Evolutionary conservation across 2,888 invertebrate genomes (phyloP).

Genomic region (Nemapogon koenigi): DNA sequence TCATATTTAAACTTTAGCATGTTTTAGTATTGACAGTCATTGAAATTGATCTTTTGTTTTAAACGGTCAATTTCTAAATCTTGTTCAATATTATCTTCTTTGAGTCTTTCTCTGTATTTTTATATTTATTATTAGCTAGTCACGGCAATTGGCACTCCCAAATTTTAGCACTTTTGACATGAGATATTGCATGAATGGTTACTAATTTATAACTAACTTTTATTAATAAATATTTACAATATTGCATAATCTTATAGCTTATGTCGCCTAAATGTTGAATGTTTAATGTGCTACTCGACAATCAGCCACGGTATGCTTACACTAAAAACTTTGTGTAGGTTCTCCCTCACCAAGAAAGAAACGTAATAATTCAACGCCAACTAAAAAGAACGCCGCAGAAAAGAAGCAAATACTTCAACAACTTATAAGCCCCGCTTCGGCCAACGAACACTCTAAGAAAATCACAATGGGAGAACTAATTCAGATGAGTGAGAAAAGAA

Average conservation of each 20-base stretch:
- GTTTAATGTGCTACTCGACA: constrained; percentile 3
- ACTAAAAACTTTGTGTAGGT: constrained; percentile 46
- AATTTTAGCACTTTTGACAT: too few species aligned
- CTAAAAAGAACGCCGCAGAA: constrained; percentile 77
- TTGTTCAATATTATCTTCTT: too few species aligned
- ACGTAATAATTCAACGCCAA: constrained; percentile 80
- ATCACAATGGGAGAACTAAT: constrained; percentile 77
- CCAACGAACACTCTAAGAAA: constrained; percentile 67
- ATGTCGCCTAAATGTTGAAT: background rate
- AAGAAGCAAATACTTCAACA: constrained; percentile 82
- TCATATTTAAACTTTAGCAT: too few species aligned
- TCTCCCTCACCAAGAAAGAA: constrained; percentile 81
- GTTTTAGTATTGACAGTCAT: too few species aligned
- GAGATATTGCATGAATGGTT: too few species aligned
- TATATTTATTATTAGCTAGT: too few species aligned
- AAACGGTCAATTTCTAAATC: too few species aligned
- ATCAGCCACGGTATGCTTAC: constrained; percentile 1
- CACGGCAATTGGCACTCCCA: too few species aligned
- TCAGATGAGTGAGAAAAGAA: constrained; percentile 72
- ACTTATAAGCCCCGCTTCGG: constrained; percentile 72
- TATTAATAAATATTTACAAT: too few species aligned
- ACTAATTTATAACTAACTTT: too few species aligned
- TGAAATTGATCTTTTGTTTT: too few species aligned
- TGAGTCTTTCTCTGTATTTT: too few species aligned
- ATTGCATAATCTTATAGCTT: background rate